These are phyloP conservation scores for Sebastes oblongus DNA, from an alignment of 2,797 vertebrate species.

Conservation along the genomic window DNA sequence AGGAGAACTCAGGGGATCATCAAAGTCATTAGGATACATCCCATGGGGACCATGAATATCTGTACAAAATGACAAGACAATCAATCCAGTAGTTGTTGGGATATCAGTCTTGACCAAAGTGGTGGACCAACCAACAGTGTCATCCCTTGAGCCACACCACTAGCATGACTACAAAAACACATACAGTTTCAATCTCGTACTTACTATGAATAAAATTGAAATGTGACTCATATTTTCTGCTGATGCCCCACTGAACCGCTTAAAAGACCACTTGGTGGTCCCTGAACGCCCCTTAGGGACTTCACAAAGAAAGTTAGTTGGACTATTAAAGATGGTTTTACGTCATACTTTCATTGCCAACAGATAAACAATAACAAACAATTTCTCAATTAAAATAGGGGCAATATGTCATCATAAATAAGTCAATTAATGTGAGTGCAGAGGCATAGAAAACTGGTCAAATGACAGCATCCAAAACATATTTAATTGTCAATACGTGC, in stretches of 20 bases:
- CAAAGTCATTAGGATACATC: neutral
- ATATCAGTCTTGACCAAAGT: neutral
- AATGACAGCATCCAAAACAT: conserved; percentile 10
- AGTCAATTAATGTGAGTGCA: conserved; percentile 20
- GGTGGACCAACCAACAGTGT: neutral
- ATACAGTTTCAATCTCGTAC: neutral
- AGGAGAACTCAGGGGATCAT: neutral
- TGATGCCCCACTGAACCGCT: neutral
- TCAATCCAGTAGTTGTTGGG: neutral
- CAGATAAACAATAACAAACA: conserved; percentile 25
- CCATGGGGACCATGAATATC: neutral
- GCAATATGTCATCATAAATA: conserved; percentile 5
- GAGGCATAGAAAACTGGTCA: neutral
- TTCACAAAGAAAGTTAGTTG: conserved; percentile 5
- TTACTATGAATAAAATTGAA: neutral
- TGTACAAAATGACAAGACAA: neutral
- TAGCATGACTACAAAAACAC: neutral
- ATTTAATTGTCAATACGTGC: conserved; percentile 31
- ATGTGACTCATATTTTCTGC: neutral
- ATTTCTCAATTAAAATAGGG: conserved; percentile 27
- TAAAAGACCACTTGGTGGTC: neutral
- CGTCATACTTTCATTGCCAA: neutral
- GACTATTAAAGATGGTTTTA: conserved; percentile 21
- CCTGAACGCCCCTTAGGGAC: neutral
- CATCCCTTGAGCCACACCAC: neutral